Percentiles rank a stretch among this genome's conserved stretches.
phyloP scores from a whole-genome alignment of 1,140 invertebrate genomes.

The Riptortus pedestris region DNA sequence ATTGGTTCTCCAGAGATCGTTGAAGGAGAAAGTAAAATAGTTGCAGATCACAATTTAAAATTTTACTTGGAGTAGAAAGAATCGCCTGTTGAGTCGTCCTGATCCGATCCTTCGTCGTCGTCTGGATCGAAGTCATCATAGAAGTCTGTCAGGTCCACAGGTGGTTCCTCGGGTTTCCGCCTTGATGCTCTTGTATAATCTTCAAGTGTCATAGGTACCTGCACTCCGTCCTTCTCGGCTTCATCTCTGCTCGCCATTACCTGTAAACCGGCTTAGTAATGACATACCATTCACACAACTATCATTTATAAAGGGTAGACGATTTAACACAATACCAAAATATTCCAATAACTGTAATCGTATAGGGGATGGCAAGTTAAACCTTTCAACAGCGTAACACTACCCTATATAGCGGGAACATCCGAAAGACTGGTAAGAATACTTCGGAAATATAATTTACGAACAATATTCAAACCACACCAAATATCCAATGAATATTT shows the following conservation, averaged over 20 bases:
- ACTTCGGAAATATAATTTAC: background rate
- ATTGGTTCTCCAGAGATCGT: no score
- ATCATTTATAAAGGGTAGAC: background rate
- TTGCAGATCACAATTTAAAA: background rate
- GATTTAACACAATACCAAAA: no score
- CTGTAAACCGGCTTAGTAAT: slow-evolving; percentile 70
- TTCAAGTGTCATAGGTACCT: slow-evolving; percentile 90
- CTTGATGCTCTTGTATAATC: slow-evolving; percentile 91
- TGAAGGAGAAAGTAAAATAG: background rate
- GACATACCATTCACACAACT: background rate
- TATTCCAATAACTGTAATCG: no score
- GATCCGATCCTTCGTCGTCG: slow-evolving; percentile 13
- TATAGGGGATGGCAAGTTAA: no score
- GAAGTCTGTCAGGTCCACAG: slow-evolving; percentile 18
- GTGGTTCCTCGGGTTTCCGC: slow-evolving; percentile 55
- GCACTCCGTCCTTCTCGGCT: slow-evolving; percentile 88
- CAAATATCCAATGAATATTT: no score
- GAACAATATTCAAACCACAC: no score
- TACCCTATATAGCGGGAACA: no score
- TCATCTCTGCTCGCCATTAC: slow-evolving; percentile 84
- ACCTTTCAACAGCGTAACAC: no score
- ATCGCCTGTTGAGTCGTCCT: slow-evolving; percentile 10
- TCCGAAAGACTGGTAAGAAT: background rate
- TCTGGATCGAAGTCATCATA: slow-evolving; percentile 18
- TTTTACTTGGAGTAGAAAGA: slow-evolving; percentile 11